These are phyloP conservation scores for Xestia rhomboidea DNA, from an alignment of 2,888 invertebrate species.

Conservation along the genomic window DNA sequence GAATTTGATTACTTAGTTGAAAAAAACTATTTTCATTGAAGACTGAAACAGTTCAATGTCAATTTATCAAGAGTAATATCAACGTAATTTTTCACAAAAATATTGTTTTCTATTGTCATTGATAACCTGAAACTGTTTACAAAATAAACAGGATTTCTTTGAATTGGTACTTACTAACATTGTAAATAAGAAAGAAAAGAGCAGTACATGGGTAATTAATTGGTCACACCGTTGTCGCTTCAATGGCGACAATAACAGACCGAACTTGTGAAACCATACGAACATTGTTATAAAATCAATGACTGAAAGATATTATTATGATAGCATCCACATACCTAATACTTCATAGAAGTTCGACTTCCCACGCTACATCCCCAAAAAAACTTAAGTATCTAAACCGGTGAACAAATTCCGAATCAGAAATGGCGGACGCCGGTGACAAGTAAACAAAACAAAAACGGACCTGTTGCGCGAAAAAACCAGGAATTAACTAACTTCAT, in stretches of 20 bases:
- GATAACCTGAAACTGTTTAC: neutral
- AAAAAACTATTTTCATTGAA: constrained; percentile 14
- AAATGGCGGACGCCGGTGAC: constrained; percentile 92
- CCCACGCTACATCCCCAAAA: constrained; percentile 26
- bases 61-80: too few relatives aligned
- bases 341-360: constrained; percentile 18
- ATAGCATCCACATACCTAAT: constrained; percentile 28
- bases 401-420: constrained; percentile 88
- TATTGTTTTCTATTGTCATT: neutral
- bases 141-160: neutral
- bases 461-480: constrained; percentile 90
- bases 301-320: constrained; percentile 24
- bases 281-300: constrained; percentile 37
- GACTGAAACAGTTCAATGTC: constrained; percentile 22
- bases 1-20: neutral
- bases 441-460: constrained; percentile 91
- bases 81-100: constrained; percentile 7
- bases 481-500: constrained; percentile 79
- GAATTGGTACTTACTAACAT: neutral
- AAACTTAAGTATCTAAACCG: constrained; percentile 71
- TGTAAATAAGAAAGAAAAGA: constrained; percentile 11
- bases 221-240: constrained; percentile 56
- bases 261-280: constrained; percentile 13
- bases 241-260: constrained; percentile 64
- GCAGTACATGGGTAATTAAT: constrained; percentile 29